Evolutionary conservation across 2,797 vertebrate species (phyloP), one percentile per base, ranked within the genome.

Genomic region (Yasuhikotakia modesta): DNA sequence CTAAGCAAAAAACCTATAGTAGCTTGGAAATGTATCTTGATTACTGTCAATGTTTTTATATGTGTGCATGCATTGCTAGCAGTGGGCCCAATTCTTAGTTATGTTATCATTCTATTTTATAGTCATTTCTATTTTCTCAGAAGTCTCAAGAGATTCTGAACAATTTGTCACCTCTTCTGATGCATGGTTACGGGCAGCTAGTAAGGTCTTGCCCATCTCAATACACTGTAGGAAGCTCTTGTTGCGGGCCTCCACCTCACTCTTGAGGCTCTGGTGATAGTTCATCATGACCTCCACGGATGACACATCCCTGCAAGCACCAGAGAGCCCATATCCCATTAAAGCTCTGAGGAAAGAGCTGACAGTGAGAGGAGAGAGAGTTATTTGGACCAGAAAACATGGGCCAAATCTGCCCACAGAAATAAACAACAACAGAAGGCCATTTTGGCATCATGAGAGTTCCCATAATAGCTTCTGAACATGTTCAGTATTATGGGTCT

Each of bases 281-380:
- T 95, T 97, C 95, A 99, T 97, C 87, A 97, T 91, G 83, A 97
- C 94, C 85, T 98, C 96, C 67, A 98, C 96, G 0, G 96, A 96
- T 0, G 96, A 98, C 72, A 97, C 96, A 0, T 97, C 96, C 90
- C 96, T 98, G 87, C 68, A 88, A 84, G 76, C 73, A 68, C 55
- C 82, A 84, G 68, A 81, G 71, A 79, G 48, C 30, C 82, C 79
- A 81, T 57, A 80, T 73, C 70, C 77, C n/a, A 69, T 84, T 85
- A 82, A 43, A 79, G 81, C 78, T 73, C 69, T 70, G 73, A 79
- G 73, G 77, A 78, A 64, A 76, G 68, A 70, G 69, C 81, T 77
- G 78, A 85, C 64, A 69, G 70, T 22, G 58, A 81, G 21, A 48
- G 60, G 79, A 75, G 73, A 53, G 70, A 76, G 72, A 66, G 79